phyloP scores from a whole-genome alignment of 2,113 vertebrate genomes.

The Ornithorhynchus anatinus region DNA sequence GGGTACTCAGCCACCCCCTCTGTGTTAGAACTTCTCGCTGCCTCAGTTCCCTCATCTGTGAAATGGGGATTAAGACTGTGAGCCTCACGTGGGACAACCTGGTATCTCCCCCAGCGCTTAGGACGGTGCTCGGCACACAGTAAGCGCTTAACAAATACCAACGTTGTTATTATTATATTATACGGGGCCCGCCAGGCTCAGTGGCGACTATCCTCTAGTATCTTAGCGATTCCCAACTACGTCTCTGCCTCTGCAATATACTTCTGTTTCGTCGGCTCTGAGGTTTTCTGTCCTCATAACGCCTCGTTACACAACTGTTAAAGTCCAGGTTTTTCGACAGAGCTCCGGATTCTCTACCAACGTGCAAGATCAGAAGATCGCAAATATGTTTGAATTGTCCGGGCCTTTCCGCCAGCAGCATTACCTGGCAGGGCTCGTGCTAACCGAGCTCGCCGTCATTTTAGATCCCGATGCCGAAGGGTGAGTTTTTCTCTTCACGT shows the following conservation, averaged over 20 bases:
- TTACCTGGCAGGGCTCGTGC: conserved; percentile 91
- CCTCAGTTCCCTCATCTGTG: no score
- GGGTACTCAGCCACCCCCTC: no score
- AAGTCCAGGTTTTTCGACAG: conserved; percentile 64
- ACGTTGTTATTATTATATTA: no score
- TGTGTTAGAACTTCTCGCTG: no score
- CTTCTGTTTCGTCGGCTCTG: neutral
- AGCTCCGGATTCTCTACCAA: conserved; percentile 98
- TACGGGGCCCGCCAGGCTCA: no score
- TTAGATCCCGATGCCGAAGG: conserved; percentile 96
- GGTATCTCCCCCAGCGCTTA: no score
- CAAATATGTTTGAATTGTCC: conserved; percentile 98
- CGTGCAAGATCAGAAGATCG: conserved; percentile 97
- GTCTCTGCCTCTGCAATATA: neutral
- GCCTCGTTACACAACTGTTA: neutral
- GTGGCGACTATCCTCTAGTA: no score
- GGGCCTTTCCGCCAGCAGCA: conserved; percentile 97
- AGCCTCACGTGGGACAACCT: no score
- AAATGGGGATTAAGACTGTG: no score
- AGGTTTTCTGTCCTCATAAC: neutral
- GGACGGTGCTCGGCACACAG: no score
- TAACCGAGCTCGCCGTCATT: conserved; percentile 92
- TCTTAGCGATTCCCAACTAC: no score
- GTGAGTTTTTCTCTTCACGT: conserved; percentile 74
- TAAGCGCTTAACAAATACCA: no score